A percentile compares a stretch with the other conserved stretches of the same genome.
These are phyloP conservation scores for Cnemophilus loriae DNA, from an alignment of 2,113 vertebrate genomes.

Conservation along the genomic window DNA sequence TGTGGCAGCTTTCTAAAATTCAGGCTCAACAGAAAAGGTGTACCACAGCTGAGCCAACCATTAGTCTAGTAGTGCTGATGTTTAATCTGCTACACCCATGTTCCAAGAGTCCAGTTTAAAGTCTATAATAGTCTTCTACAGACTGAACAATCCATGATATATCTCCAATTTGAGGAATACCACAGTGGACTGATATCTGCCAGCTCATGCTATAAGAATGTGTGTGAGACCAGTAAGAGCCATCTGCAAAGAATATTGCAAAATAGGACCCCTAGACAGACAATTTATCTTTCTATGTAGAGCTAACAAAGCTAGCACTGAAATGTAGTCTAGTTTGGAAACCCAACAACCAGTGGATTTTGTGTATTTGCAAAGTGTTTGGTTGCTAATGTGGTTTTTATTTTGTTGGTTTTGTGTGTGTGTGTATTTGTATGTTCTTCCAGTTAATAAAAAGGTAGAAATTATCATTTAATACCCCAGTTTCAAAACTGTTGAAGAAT, in stretches of 20 bases:
- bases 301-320: not conserved
- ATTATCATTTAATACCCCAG: not conserved
- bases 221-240: not conserved
- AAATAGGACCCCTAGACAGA: not conserved
- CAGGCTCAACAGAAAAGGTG: not conserved
- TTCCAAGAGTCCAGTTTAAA: not conserved
- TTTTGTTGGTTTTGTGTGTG: not conserved
- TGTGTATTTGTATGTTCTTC: not conserved
- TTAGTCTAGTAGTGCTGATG: not conserved
- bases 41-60: not conserved
- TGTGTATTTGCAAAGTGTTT: not conserved
- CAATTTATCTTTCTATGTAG: fast-evolving
- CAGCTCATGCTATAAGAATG: not conserved
- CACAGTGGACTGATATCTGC: not conserved
- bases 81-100: not conserved
- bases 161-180: not conserved
- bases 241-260: not conserved
- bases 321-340: not conserved
- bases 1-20: not conserved
- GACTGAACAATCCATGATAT: not conserved
- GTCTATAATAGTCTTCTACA: not conserved
- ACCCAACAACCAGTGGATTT: not conserved
- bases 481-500: not conserved
- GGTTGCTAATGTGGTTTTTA: not conserved
- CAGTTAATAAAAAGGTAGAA: not conserved